Evolutionary conservation across 2,113 vertebrate species (phyloP).

Genomic region (Clarias gariepinus): DNA sequence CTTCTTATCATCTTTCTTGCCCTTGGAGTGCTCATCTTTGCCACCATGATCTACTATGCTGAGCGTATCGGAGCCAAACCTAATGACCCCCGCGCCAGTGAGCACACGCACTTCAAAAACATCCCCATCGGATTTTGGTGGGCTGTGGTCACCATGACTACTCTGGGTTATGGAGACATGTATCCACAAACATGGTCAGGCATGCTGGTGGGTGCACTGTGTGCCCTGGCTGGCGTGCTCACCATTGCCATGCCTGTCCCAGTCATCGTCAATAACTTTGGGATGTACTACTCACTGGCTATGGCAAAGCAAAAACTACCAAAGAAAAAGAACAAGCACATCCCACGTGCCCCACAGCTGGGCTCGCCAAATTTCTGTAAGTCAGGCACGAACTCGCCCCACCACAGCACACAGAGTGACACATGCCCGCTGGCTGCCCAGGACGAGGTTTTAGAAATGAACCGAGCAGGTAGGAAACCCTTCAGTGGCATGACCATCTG

Average conservation of each 20-base stretch:
- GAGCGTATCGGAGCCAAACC: slow-evolving; percentile 89
- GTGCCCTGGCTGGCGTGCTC: slow-evolving; percentile 85
- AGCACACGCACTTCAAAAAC: slow-evolving; percentile 92
- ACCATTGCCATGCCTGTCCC: slow-evolving; percentile 93
- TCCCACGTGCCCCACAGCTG: slow-evolving; percentile 86
- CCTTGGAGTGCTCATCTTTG: slow-evolving; percentile 88
- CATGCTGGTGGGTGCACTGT: slow-evolving; percentile 89
- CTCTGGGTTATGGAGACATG: slow-evolving; percentile 92
- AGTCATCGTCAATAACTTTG: slow-evolving; percentile 93
- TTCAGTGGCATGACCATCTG: slow-evolving; percentile 80
- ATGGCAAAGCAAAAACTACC: slow-evolving; percentile 97
- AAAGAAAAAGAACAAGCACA: slow-evolving; percentile 97
- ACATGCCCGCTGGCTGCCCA: slow-evolving; percentile 84
- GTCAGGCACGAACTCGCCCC: slow-evolving; percentile 90
- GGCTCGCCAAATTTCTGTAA: slow-evolving; percentile 93
- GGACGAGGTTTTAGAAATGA: slow-evolving; percentile 88
- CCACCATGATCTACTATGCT: slow-evolving; percentile 93
- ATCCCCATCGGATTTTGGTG: slow-evolving; percentile 93
- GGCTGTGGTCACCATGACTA: slow-evolving; percentile 94
- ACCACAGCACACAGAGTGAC: slow-evolving; percentile 90
- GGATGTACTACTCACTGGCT: slow-evolving; percentile 94
- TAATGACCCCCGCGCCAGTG: slow-evolving; percentile 86
- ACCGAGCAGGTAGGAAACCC: slow-evolving; percentile 93
- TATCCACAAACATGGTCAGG: slow-evolving; percentile 92
- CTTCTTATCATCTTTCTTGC: slow-evolving; percentile 93